phyloP scores from a whole-genome alignment of 2,113 vertebrate genomes.

The Caracal caracal region DNA sequence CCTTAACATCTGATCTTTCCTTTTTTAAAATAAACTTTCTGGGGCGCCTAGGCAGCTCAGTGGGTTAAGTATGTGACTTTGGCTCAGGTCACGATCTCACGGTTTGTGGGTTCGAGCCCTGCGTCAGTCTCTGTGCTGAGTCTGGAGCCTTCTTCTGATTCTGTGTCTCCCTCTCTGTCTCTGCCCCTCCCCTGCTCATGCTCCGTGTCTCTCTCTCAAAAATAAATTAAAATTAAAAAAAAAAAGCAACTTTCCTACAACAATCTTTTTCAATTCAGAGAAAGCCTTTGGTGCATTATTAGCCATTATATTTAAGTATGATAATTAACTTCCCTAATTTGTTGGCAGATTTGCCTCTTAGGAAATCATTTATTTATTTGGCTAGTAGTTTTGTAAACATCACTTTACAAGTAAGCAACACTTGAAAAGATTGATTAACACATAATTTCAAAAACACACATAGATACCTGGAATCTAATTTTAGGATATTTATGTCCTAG shows the following conservation, averaged over 20 bases:
- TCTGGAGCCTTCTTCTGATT: too few relatives aligned
- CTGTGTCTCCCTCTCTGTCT: too few relatives aligned
- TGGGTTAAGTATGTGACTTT: too few relatives aligned
- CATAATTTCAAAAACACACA: constrained; percentile 13
- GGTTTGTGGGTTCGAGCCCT: too few relatives aligned
- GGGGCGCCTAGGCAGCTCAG: too few relatives aligned
- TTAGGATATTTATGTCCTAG: background rate
- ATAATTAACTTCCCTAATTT: constrained; percentile 70
- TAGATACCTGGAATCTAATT: constrained; percentile 28
- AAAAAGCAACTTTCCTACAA: background rate
- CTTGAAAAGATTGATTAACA: constrained; percentile 55
- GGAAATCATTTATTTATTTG: constrained; percentile 54
- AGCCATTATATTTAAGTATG: constrained; percentile 60
- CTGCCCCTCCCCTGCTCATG: too few relatives aligned
- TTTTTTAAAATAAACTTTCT: too few relatives aligned
- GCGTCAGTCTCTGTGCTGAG: too few relatives aligned
- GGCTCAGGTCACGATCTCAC: too few relatives aligned
- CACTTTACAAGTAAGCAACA: constrained; percentile 34
- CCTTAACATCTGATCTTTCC: background rate
- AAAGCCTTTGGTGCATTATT: constrained; percentile 18
- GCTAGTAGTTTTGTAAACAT: constrained; percentile 54
- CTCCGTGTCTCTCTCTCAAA: too few relatives aligned
- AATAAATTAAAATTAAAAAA: background rate
- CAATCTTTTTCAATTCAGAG: constrained; percentile 53
- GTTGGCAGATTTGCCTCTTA: constrained; percentile 52